Conservation (phyloP, 64 coral and sea anemone species). For the Pachyseris speciosa region DNA sequence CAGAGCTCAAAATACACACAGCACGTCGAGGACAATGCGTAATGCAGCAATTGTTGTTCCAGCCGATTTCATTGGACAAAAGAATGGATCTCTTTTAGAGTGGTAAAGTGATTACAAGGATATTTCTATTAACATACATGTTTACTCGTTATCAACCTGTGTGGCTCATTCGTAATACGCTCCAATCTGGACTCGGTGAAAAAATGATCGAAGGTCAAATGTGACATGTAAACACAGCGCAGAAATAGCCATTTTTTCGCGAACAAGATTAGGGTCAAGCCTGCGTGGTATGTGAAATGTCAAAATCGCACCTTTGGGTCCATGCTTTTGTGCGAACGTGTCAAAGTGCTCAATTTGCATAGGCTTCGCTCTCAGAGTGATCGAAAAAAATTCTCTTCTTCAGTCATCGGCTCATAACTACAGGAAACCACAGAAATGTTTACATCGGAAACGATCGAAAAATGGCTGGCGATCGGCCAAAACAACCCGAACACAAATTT, state of each 20-base stretch:
- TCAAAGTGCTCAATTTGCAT: constrained; percentile 34
- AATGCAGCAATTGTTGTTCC: constrained; percentile 8
- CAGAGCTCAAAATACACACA: constrained; percentile 25
- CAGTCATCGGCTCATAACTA: constrained; percentile 9
- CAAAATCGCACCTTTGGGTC: constrained; percentile 5
- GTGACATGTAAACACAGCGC: neutral
- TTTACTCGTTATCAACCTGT: neutral
- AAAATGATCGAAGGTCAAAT: constrained; percentile 10
- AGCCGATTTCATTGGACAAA: constrained; percentile 33
- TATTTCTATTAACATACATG: neutral
- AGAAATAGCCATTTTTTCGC: neutral
- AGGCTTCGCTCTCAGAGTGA: neutral
- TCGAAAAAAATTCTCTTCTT: neutral
- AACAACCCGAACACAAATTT: neutral
- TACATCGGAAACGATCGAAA: constrained; percentile 16
- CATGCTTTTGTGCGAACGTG: neutral
- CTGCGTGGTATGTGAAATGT: neutral
- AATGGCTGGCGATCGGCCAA: constrained; percentile 18
- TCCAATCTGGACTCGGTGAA: neutral
- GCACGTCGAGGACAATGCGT: neutral
- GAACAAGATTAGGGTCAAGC: neutral
- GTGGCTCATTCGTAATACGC: neutral
- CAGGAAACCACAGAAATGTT: constrained; percentile 48
- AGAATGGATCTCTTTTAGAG: neutral
- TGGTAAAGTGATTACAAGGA: neutral